Percentiles rank a stretch among this genome's conserved stretches.
These are phyloP conservation scores for Mormyrops boulengeri DNA, from an alignment of 2,797 vertebrate genomes.

Conservation along the genomic window DNA sequence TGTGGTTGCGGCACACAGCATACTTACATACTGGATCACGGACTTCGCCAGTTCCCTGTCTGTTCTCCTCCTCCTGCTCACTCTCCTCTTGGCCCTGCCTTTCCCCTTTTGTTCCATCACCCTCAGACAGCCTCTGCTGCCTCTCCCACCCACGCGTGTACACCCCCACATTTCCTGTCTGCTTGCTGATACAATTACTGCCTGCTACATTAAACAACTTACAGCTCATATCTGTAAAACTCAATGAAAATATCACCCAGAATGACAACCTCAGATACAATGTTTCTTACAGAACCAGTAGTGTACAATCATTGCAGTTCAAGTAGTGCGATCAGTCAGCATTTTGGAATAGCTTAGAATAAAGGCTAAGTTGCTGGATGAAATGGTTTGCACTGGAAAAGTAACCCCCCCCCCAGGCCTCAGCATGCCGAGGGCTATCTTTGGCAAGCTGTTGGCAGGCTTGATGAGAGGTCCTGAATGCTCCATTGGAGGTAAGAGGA, in stretches of 20 bases:
- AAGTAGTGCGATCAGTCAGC: background rate
- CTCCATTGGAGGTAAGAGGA: background rate
- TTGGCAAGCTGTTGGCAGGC: background rate
- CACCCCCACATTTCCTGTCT: slow-evolving; percentile 12
- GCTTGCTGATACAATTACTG: slow-evolving; percentile 1
- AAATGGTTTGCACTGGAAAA: background rate
- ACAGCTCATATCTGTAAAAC: background rate
- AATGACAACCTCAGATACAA: background rate
- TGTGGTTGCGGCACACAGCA: background rate
- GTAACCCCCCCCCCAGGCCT: background rate
- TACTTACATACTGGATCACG: background rate
- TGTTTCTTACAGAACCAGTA: background rate
- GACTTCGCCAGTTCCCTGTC: background rate
- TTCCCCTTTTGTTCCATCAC: background rate
- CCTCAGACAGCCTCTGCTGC: background rate
- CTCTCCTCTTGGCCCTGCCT: background rate
- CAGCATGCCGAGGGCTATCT: background rate
- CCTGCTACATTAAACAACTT: background rate
- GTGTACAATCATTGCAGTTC: too few species aligned
- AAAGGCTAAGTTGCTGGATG: background rate
- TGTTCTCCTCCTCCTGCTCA: background rate
- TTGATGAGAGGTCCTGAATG: background rate
- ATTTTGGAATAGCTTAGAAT: background rate
- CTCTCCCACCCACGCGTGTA: background rate
- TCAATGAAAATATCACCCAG: background rate